phyloP scores from a whole-genome alignment of 1,140 invertebrate species.

The Formica exsecta region DNA sequence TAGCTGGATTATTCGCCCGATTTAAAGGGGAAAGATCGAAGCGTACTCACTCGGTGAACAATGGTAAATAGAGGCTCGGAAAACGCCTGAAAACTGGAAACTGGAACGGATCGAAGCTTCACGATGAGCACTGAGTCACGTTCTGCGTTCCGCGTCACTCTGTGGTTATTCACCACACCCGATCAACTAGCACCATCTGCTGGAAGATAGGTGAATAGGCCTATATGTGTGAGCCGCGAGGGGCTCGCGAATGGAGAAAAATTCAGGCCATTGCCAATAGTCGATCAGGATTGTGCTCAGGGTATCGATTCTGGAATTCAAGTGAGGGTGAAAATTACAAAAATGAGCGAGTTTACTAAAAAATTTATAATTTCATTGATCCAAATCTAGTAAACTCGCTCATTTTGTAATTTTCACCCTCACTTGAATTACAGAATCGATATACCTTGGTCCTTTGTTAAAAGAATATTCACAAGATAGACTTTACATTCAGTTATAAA shows the following conservation, averaged over 20 bases:
- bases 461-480: not conserved
- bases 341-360: too few species aligned
- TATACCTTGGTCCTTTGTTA: too few species aligned
- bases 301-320: too few species aligned
- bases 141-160: conserved; percentile 71
- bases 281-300: conserved; percentile 13
- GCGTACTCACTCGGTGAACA: conserved; percentile 49
- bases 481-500: not conserved
- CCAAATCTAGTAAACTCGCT: too few species aligned
- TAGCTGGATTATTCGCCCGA: not conserved
- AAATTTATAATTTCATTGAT: too few species aligned
- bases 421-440: too few species aligned
- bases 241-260: not conserved
- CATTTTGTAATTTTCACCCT: too few species aligned
- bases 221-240: not conserved
- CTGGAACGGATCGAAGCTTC: conserved; percentile 36
- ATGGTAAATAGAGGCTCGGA: not conserved
- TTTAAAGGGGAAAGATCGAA: not conserved
- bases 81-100: not conserved
- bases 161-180: conserved; percentile 77
- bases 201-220: not conserved
- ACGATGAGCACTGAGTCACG: conserved; percentile 71
- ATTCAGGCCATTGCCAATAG: conserved; percentile 24
- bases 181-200: conserved; percentile 64
- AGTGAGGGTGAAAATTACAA: too few species aligned